phyloP scores from a whole-genome alignment of 2,888 invertebrate species.

The Byasa hedistus region DNA sequence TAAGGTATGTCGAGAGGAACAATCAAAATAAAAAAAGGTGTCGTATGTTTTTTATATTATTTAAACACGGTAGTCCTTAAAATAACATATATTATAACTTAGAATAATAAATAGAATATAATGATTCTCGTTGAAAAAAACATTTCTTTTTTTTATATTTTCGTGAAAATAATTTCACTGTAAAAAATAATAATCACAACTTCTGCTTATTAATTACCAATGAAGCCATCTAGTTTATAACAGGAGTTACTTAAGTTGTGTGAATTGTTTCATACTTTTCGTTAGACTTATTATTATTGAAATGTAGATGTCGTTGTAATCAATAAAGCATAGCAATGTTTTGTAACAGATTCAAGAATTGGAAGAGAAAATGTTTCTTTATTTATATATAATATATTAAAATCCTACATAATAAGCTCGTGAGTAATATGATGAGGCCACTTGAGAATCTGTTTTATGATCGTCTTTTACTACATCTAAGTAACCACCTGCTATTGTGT shows the following conservation, averaged over 20 bases:
- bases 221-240: not conserved
- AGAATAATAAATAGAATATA: no score
- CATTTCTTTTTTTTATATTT: no score
- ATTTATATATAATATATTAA: slow-evolving; percentile 36
- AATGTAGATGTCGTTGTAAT: slow-evolving; percentile 1
- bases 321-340: slow-evolving; percentile 9
- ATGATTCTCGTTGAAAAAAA: no score
- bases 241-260: not conserved
- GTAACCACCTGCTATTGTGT: slow-evolving; percentile 29
- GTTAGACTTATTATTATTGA: not conserved
- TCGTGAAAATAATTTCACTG: no score
- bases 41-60: not conserved
- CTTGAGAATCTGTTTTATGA: slow-evolving; percentile 55
- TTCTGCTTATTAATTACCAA: no score
- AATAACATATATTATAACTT: no score
- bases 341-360: not conserved
- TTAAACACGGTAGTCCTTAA: no score
- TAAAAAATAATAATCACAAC: no score
- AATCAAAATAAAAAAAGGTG: not conserved
- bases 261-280: not conserved
- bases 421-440: slow-evolving; percentile 68
- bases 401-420: slow-evolving; percentile 60
- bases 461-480: slow-evolving; percentile 40
- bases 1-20: not conserved
- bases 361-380: slow-evolving; percentile 3